Conservation (phyloP, 2,113 vertebrate species). For the Albula goreensis region DNA sequence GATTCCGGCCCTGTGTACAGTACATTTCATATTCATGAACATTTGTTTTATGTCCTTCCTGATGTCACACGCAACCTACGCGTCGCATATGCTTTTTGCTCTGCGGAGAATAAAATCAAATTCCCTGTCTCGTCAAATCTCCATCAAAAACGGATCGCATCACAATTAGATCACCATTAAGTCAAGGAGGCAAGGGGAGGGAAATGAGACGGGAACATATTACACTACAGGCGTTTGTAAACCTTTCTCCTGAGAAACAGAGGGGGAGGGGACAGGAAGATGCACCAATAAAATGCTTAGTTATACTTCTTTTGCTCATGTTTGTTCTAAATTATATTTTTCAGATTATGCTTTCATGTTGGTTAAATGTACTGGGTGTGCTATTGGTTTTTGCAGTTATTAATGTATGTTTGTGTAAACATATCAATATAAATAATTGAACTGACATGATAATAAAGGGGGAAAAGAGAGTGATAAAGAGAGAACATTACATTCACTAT, state of each 20-base stretch:
- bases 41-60: constrained; percentile 86
- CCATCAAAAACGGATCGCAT: constrained; percentile 89
- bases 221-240: constrained; percentile 68
- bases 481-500: too few relatives aligned
- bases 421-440: too few relatives aligned
- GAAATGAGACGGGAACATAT: constrained; percentile 69
- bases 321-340: too few relatives aligned
- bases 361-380: too few relatives aligned
- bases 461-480: too few relatives aligned
- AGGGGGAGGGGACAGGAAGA: too few relatives aligned
- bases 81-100: constrained; percentile 84
- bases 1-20: constrained; percentile 83
- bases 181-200: constrained; percentile 77
- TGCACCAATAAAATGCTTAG: too few relatives aligned
- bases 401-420: too few relatives aligned
- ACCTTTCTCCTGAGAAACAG: constrained; percentile 56
- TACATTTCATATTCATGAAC: constrained; percentile 88
- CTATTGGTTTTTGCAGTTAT: too few relatives aligned
- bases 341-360: too few relatives aligned
- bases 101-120: constrained; percentile 90
- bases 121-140: constrained; percentile 90
- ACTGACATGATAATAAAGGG: too few relatives aligned
- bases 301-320: too few relatives aligned
- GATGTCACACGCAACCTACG: constrained; percentile 78
- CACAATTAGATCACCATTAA: constrained; percentile 90